Conservation (phyloP, 2,797 vertebrate genomes). For the Enteromius treurensis region DNA sequence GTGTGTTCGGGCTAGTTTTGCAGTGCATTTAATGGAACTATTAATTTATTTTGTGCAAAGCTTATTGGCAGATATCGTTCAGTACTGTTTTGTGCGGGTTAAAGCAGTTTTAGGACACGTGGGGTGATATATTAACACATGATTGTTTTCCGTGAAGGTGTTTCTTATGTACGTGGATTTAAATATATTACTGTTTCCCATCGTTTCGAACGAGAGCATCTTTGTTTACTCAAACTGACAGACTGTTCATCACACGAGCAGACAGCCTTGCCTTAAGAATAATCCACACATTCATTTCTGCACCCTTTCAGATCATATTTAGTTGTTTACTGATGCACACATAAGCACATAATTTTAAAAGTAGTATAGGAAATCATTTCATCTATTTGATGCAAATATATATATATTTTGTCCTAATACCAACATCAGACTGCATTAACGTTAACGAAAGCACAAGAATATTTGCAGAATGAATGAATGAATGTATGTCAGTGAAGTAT, state of each 20-base stretch:
- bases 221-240: conserved; percentile 18
- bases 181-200: neutral
- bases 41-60: neutral
- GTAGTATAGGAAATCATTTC: neutral
- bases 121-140: neutral
- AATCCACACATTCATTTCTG: conserved; percentile 7
- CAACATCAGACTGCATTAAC: conserved; percentile 13
- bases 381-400: neutral
- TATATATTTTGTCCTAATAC: neutral
- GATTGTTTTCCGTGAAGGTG: neutral
- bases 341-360: neutral
- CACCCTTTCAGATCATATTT: conserved; percentile 3
- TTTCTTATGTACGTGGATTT: neutral
- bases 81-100: neutral
- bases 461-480: conserved; percentile 55
- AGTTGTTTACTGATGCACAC: neutral
- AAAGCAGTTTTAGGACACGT: neutral
- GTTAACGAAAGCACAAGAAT: conserved; percentile 58
- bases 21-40: neutral
- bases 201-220: neutral
- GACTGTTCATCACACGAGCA: conserved; percentile 20
- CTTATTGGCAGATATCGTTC: conserved; percentile 6
- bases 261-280: conserved; percentile 48
- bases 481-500: conserved; percentile 47
- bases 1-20: neutral